Percentiles rank a stretch among this genome's conserved stretches.
Conservation (phyloP, 2,113 vertebrate species). For the Thunnus thynnus region DNA sequence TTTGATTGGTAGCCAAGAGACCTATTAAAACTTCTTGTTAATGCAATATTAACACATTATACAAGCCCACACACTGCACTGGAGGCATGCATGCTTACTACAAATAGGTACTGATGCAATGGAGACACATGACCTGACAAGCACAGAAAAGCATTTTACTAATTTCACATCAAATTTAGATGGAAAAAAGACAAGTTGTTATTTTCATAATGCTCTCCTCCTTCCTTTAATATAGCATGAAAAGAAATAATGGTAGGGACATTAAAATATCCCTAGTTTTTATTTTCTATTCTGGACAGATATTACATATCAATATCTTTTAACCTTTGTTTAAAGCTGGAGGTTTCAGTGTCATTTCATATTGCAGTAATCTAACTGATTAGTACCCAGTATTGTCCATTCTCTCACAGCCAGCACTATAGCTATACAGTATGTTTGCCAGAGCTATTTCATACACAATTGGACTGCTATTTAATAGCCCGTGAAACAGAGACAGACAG, state of each 20-base stretch:
- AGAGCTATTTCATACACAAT: constrained; percentile 78
- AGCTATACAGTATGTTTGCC: constrained; percentile 52
- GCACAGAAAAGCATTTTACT: background rate
- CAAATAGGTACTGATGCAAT: constrained; percentile 4
- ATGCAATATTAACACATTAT: constrained; percentile 49
- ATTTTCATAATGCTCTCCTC: too few relatives aligned
- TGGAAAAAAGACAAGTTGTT: too few relatives aligned
- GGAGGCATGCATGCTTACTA: constrained; percentile 6
- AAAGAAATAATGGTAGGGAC: background rate
- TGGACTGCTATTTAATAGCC: constrained; percentile 77
- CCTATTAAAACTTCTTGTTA: constrained; percentile 44
- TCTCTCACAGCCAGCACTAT: constrained; percentile 37
- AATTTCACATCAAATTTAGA: background rate
- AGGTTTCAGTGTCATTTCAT: constrained; percentile 8
- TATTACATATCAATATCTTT: background rate
- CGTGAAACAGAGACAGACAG: constrained; percentile 71
- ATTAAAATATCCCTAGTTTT: background rate
- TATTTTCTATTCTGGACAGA: constrained; percentile 1
- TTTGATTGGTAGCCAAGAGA: constrained; percentile 38
- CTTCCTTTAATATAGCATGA: background rate
- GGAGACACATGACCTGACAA: background rate
- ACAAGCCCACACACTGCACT: constrained; percentile 23
- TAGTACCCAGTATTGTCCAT: constrained; percentile 27
- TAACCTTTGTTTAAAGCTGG: constrained; percentile 25
- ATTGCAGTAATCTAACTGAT: constrained; percentile 34